Percentiles rank a stretch among this genome's conserved stretches.
phyloP scores from a whole-genome alignment of 53 echinoderm and acorn worm genomes.

The Arbacia lixula region DNA sequence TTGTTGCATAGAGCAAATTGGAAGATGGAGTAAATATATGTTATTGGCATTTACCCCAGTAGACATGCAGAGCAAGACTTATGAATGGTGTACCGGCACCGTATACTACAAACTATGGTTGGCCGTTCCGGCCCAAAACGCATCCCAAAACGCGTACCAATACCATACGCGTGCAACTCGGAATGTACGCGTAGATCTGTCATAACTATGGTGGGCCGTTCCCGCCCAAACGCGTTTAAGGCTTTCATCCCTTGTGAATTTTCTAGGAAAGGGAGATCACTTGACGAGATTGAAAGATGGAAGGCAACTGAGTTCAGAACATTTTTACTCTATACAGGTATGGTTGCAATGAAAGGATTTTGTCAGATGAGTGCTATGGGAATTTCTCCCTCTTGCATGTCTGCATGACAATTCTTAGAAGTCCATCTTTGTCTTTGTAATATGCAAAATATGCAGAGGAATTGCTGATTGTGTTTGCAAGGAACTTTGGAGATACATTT shows the following conservation, averaged over 20 bases:
- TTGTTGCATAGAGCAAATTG: no score
- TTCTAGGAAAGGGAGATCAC: conserved; percentile 28
- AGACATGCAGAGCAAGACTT: no score
- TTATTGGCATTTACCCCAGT: no score
- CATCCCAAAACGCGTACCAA: no score
- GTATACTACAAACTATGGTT: no score
- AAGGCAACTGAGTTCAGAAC: conserved; percentile 52
- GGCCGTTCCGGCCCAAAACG: no score
- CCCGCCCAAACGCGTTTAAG: neutral
- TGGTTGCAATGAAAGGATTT: conserved; percentile 23
- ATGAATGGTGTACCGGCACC: no score
- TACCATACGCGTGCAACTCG: conserved; percentile 18
- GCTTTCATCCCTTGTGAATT: conserved; percentile 24
- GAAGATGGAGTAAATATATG: no score
- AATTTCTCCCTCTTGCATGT: conserved; percentile 13
- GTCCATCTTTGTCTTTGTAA: conserved; percentile 17
- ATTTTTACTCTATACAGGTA: conserved; percentile 45
- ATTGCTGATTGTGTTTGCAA: conserved; percentile 38
- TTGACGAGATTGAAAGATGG: conserved; percentile 43
- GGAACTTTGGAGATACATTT: conserved; percentile 21
- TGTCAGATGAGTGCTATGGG: neutral
- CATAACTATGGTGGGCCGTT: neutral
- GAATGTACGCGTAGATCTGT: conserved; percentile 10
- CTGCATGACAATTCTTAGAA: conserved; percentile 23
- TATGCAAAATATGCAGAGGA: conserved; percentile 36